Base-by-base conservation (phyloP, 2,888 invertebrate species). In the Dolichomitus sp. region DNA sequence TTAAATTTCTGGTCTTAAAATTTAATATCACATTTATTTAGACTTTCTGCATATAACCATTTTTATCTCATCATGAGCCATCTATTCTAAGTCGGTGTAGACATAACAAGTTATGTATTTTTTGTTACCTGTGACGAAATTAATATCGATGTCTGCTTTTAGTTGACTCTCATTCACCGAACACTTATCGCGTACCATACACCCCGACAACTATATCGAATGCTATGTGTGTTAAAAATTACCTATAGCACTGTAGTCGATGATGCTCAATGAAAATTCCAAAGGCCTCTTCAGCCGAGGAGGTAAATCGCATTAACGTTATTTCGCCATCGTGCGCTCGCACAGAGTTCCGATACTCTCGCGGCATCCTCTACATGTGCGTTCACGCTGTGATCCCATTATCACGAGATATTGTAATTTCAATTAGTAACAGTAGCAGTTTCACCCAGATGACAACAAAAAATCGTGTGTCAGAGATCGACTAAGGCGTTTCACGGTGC, bases 271-370 rank as follows among this genome's bases (percentile, higher is more conserved):
- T 89, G 89, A 85, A 91, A 91, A 90, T 90, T 88, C 83, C 88
- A 86, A 88, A 89, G 88, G 89, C 87, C 89, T 88, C 87, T 82
- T 68, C 85, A 83, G 87, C 84, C 84, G 79, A 80, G 81, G 69
- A 87, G 87, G 88, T 90, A 91, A 91, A 91, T 91, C 89, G 87
- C 83, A 88, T 89, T 88, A 90, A 83, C 89, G 86, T 87, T 86
- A 87, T 88, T 86, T 83, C 74, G 77, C 77, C 61, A 80, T 61
- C 37, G 50, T 19, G 63, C 78, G 63, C 68, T 66, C 48, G 52
- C 65, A 61, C 76, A 54, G 80, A 68, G 75, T 59, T 54, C 57
- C 68, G 73, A 61, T 59, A 70, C 37, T 30, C 75, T 63, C 45
- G 19, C 33, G 4, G 65, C 14, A 23, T 65, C 14, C 61, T 63